These are phyloP conservation scores for Trochalopteron elliotii DNA, from an alignment of 2,113 vertebrate genomes.

Conservation along the genomic window DNA sequence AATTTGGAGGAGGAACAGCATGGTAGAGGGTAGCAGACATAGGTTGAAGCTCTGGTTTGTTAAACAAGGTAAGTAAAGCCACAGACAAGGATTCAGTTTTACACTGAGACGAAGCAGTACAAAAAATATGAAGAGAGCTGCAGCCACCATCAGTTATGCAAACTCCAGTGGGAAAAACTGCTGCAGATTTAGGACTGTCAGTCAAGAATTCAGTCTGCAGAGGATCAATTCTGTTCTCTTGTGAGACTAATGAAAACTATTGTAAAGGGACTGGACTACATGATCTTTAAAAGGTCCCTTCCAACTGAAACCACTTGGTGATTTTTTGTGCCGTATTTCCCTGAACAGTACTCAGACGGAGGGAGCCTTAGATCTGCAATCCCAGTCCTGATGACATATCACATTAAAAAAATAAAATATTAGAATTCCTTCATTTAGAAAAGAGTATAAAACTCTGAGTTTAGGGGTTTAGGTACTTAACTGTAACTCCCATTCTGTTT, in stretches of 20 bases:
- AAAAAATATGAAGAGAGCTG: neutral
- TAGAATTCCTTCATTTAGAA: neutral
- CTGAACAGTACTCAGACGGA: neutral
- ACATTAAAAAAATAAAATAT: neutral
- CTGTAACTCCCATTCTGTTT: neutral
- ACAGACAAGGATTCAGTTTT: neutral
- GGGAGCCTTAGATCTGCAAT: neutral
- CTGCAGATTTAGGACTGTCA: neutral
- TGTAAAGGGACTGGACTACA: neutral
- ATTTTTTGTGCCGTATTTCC: neutral
- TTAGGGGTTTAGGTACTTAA: neutral
- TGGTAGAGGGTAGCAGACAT: neutral
- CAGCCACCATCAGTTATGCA: neutral
- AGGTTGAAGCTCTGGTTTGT: neutral
- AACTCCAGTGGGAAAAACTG: neutral
- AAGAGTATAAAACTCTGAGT: neutral
- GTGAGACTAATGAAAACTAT: neutral
- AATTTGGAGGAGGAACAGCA: neutral
- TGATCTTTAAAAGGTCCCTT: neutral
- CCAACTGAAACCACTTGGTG: neutral
- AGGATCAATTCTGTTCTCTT: neutral
- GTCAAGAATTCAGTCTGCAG: accelerated
- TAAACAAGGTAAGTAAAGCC: neutral
- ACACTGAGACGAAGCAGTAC: neutral
- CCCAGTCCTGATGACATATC: neutral